Evolutionary conservation across 2,888 invertebrate genomes (phyloP), one percentile per base, ranked within the genome.

Genomic region (Saturnia pavonia): DNA sequence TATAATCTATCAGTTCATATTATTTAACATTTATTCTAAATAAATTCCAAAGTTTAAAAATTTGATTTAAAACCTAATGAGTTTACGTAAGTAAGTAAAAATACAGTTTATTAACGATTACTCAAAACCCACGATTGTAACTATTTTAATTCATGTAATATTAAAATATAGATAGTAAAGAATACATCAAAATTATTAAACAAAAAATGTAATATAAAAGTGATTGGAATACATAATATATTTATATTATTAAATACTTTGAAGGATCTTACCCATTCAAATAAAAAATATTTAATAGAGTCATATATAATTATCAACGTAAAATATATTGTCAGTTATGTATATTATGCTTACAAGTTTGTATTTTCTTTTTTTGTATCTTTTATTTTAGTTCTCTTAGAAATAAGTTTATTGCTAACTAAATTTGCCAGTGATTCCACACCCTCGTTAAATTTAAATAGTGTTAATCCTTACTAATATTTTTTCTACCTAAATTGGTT

Each of bases 1-100:
- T n/a, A 43, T 43, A 66, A 19, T 27, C n/a, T 67, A 67, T 70
- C 65, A 63, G 14, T 65, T 67, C n/a, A 34, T 14, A 60, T 27
- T 54, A 8, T 54, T 54, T n/a, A 22, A 9, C 11, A 22, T 54
- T 11, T 11, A 48, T 48, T 48, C 48, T 48, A 11, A 19, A 27
- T 27, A 16, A 14, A 12, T 27, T 14, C 1, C 3, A 25, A 57
- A 4, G 14, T 0, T 4, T 4, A 27, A 19, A 51, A 25, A 12
- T 4, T 22, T 60, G 57, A 6, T 14, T 57, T 11, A 57, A 25
- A 57, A 57, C 2, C 25, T 57, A 25, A 25, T 25, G 11, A 57
- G 1, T 57, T 57, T 25, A 57, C 14, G 2, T 60, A 54, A 54
- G 2, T 6, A 19, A 60, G 27, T 14, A 14, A 60, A 4, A 22